Base-by-base conservation (phyloP, 2,888 invertebrate genomes). In the Zelleria hepariella region DNA sequence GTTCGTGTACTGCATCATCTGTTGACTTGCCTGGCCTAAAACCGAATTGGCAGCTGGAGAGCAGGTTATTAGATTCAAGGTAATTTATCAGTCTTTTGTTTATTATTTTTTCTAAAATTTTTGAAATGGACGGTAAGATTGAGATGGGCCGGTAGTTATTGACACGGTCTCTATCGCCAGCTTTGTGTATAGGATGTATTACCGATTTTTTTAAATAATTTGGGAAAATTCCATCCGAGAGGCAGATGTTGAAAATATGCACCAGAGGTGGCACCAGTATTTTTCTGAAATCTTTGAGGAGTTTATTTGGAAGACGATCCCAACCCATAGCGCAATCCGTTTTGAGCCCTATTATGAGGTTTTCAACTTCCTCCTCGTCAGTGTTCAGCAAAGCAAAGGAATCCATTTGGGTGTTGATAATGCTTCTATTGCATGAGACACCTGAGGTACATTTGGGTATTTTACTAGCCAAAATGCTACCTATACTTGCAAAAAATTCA, bases 31-130 rank as follows among this genome's bases (percentile, higher is more conserved):
- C 47, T 8, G 27, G 24, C 23, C 63, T 49, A 48, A 63, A 65
- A 18, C 62, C 63, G 58, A 58, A 63, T 55, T 63, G 64, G 3
- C 20, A 49, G 5, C 56, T 56, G 20, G 59, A 66, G 7, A 61
- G 25, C 3, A 63, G 18, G 0, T 61, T 51, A 8, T 58, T 58
- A 20, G n/a, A 26, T 48, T 66, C 62, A 2, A 64, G 32, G 25
- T 60, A 62, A 0, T 25, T n/a, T 1, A 56, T 53, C 7, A 64
- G 47, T 8, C 53, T 23, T 10, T 8, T 20, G 21, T 59, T 59
- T 15, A 61, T 52, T 3, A 64, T 53, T 42, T 61, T 60, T 23
- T 61, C 61, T 5, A 60, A 52, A 27, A 56, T 49, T 47, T 58
- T 58, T n/a, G 59, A 58, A 25, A 59, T 52, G 32, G 53, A 24